Conservation (phyloP, 2,113 vertebrate species). For the Apteryx owenii region DNA sequence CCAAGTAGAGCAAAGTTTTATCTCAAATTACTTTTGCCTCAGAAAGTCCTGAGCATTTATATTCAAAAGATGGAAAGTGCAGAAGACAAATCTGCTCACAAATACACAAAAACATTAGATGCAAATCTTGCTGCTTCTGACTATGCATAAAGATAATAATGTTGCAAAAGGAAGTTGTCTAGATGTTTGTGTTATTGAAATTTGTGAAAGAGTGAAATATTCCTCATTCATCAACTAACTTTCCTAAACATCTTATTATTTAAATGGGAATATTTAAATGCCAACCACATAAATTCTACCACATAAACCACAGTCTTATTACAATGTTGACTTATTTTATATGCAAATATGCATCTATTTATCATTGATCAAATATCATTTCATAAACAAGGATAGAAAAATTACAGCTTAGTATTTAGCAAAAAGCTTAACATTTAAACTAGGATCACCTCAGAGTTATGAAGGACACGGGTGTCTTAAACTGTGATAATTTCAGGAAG, state of each 20-base stretch:
- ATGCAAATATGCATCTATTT: background rate
- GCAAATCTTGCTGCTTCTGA: background rate
- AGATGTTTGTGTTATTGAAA: background rate
- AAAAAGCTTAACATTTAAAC: background rate
- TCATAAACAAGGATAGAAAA: background rate
- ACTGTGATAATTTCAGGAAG: background rate
- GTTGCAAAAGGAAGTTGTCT: background rate
- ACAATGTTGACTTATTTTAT: background rate
- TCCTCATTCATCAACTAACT: background rate
- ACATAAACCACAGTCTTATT: background rate
- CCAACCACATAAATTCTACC: background rate
- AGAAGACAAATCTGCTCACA: background rate
- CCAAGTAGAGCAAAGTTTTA: background rate
- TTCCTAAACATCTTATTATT: background rate
- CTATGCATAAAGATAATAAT: background rate
- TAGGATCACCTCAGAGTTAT: background rate
- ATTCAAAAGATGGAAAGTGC: background rate
- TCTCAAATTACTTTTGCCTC: background rate
- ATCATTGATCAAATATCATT: background rate
- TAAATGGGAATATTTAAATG: background rate
- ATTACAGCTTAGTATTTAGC: background rate
- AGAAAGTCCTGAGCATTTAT: slow-evolving; percentile 1
- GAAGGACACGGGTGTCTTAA: background rate
- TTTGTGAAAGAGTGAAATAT: background rate
- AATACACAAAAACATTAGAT: background rate